Evolutionary conservation across 2,888 invertebrate species (phyloP).

Genomic region (Chydorus sphaericus): DNA sequence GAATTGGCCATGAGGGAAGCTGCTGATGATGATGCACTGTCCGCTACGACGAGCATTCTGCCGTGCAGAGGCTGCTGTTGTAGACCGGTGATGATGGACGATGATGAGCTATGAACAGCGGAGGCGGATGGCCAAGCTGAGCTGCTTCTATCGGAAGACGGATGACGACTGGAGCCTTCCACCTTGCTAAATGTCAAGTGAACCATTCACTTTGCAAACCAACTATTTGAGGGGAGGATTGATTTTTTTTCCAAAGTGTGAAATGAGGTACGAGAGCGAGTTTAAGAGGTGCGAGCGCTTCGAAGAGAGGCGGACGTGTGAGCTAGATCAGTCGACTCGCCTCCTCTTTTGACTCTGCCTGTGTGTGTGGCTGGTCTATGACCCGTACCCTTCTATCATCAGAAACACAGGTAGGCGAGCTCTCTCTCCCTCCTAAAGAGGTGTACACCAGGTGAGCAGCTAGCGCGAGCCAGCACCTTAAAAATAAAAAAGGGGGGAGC

Average conservation of each 20-base stretch:
- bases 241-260: neutral
- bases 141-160: too few species aligned
- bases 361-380: too few species aligned
- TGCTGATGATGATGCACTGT: neutral
- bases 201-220: conserved; percentile 3
- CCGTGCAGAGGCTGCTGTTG: neutral
- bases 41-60: neutral
- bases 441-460: too few species aligned
- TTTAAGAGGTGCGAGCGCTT: neutral
- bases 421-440: too few species aligned
- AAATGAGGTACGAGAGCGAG: neutral
- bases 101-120: too few species aligned
- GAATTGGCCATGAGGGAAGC: neutral
- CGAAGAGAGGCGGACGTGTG: neutral
- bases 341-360: conserved; percentile 5
- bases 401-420: too few species aligned
- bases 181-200: neutral
- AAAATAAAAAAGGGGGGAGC: too few species aligned
- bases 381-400: too few species aligned
- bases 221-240: neutral
- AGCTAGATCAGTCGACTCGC: neutral
- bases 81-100: too few species aligned
- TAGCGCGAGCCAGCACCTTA: too few species aligned
- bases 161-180: conserved; percentile 3
- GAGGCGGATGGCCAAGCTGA: too few species aligned